Evolutionary conservation across 2,797 vertebrate genomes (phyloP), one percentile per base, ranked within the genome.

Genomic region (Sebastes dallii): DNA sequence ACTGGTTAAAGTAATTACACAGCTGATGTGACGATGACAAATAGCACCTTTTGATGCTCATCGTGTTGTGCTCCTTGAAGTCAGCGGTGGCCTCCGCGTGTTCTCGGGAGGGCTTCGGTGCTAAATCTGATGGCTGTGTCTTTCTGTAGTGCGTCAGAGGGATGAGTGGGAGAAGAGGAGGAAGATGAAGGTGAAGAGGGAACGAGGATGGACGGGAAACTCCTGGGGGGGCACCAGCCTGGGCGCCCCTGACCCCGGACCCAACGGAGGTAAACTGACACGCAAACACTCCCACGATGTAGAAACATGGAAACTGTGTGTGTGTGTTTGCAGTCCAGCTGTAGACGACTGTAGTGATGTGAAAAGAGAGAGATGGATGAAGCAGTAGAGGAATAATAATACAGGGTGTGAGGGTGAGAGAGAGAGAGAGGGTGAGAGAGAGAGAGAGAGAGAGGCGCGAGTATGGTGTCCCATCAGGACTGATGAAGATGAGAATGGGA

Each of bases 201-300:
- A 97, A 54, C 95, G 97, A 72, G 98, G 98, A 22, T 99, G 98
- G 98, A 97, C 97, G 0, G 97, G 98, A 30, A 91, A 56, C 59
- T 95, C 96, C 0, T 98, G 96, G 98, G 98, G 98, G 8, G 98
- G 98, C 13, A 83, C 96, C 90, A 95, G 98, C 73, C 89, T 99
- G 18, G 98, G 98, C 20, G 79, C 95, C 32, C 97, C 98, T 1
- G 97, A 98, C 78, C 97, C 97, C 0, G 97, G 97, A 50, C 98
- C 97, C 32, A 97, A 96, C 29, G 97, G 98, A 98, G 98, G 98
- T 99, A 94, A 50, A 50, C 16, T 20, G 18, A 20, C 46, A 20
- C 14, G 39, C 39, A 42, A 42, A 50, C 46, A 50, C 46, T 42
- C 39, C 39, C 39, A 42, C 39, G 39, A 0, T 1, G 39, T 42